A percentile compares a stretch with the other conserved stretches of the same genome.
phyloP scores from a whole-genome alignment of 2,113 vertebrate species.

The Hydrolagus affinis region DNA sequence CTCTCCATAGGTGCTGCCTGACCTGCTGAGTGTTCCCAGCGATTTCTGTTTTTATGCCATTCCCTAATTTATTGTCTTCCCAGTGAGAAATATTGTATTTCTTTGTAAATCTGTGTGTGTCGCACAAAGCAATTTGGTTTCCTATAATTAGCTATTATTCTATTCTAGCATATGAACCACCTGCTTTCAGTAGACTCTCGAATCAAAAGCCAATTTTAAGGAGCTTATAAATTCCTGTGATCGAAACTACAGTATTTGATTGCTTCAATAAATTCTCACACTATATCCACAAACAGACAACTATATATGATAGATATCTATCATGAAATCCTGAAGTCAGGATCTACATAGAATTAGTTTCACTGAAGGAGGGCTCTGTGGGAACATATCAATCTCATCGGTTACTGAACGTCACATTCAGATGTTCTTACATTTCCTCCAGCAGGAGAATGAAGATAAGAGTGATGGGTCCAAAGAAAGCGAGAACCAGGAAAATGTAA shows the following conservation, averaged over 20 bases:
- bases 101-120: neutral
- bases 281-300: neutral
- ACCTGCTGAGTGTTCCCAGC: neutral
- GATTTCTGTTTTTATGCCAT: neutral
- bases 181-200: neutral
- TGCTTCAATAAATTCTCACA: neutral
- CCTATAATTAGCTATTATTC: neutral
- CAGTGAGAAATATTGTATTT: neutral
- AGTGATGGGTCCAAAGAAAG: constrained; percentile 56
- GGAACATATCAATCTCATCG: neutral
- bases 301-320: neutral
- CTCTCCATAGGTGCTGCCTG: too few relatives aligned
- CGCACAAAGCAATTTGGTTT: too few relatives aligned
- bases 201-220: neutral
- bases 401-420: neutral
- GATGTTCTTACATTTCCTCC: constrained; percentile 38
- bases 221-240: neutral
- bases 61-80: neutral
- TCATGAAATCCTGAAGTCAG: neutral
- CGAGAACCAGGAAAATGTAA: constrained; percentile 59
- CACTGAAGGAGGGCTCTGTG: neutral
- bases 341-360: neutral
- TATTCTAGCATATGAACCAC: neutral
- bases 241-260: neutral
- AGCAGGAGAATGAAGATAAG: constrained; percentile 55